Evolutionary conservation across 2,113 vertebrate species (phyloP).

Genomic region (Brachypodius melanocephalos): DNA sequence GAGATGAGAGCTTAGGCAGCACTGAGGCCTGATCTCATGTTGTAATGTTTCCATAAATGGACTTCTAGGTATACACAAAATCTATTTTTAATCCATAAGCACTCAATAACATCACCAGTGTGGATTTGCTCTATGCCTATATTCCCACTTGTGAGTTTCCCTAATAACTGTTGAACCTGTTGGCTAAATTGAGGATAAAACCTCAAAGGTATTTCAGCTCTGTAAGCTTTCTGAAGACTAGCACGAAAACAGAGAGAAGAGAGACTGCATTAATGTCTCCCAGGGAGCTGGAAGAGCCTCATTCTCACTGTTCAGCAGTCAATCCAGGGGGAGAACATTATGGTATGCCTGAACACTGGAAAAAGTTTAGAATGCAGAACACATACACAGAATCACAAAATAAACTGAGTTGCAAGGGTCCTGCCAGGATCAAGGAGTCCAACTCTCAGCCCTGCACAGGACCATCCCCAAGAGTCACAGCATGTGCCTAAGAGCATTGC

Average conservation of each 20-base stretch:
- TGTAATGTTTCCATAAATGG: background rate
- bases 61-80: slow-evolving; percentile 5
- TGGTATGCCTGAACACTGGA: background rate
- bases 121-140: background rate
- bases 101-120: background rate
- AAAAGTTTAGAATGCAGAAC: background rate
- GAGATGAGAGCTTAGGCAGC: background rate
- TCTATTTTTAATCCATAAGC: slow-evolving; percentile 3
- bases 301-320: background rate
- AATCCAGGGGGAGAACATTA: background rate
- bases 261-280: background rate
- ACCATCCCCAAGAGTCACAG: background rate
- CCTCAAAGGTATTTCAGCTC: slow-evolving; percentile 25
- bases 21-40: background rate
- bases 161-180: slow-evolving; percentile 2
- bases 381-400: background rate
- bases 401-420: background rate
- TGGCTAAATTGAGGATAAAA: slow-evolving; percentile 31
- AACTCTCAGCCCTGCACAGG: background rate
- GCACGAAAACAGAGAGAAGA: background rate
- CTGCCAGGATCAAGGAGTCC: background rate
- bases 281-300: background rate
- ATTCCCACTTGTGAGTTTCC: slow-evolving; percentile 17
- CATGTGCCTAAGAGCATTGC: no score
- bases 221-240: background rate